Evolutionary conservation across 2,888 invertebrate genomes (phyloP), one percentile per base, ranked within the genome.

Genomic region (Acanthopleura granulata): DNA sequence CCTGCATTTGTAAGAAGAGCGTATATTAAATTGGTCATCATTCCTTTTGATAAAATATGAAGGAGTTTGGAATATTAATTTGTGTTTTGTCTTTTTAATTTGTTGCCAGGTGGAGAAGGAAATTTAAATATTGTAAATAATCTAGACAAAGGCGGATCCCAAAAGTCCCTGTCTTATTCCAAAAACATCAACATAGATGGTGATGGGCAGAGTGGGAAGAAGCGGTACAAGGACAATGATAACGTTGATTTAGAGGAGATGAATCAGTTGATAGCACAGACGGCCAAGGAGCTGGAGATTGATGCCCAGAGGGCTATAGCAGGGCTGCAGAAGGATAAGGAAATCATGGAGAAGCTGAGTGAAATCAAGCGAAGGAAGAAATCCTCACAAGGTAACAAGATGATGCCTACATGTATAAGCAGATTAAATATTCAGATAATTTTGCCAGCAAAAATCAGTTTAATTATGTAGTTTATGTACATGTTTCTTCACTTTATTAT

Each of bases 341-440:
- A 87, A 57, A 82, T 89, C 15, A 85, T 85, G 85, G 84, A 84
- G 51, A 78, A 80, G 49, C 78, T 89, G 62, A 81, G 83, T 49
- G 79, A 85, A 72, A 78, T 87, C n/a, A 87, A 78, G 90, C 93
- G 79, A 86, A 93, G 77, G 74, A 82, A 77, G 69, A 83, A 84
- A 77, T 66, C 66, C 29, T 22, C 22, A 1, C 66, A 66, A 66
- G 66, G 66, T 66, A 66, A 66, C 1, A 1, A 6, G 57, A 22
- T 18, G 22, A 57, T 57, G n/a, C n/a, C n/a, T 40, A 40, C 9
- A 40, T 40, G 40, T 40, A 40, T 40, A 40, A 40, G 9, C 4
- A 40, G 40, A 40, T 6, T 40, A 3, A 9, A 9, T 9, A 40
- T 9, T 40, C 40, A 40, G 40, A 40, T 40, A 6, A 40, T 40